phyloP scores from a whole-genome alignment of 2,797 vertebrate genomes.

The Acanthurus lineatus region DNA sequence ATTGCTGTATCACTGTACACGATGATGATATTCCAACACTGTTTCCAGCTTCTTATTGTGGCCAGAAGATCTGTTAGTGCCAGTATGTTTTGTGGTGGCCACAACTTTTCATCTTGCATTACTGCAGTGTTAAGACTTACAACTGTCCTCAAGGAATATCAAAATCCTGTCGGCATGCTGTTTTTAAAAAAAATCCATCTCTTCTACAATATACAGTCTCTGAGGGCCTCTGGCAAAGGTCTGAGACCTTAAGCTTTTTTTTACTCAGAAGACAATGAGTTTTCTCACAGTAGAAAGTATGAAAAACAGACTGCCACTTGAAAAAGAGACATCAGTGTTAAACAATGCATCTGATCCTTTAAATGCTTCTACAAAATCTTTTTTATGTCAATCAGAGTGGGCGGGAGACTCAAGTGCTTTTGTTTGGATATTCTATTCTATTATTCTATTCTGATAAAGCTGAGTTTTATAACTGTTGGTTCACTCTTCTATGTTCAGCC shows the following conservation, averaged over 20 bases:
- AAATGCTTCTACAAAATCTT: conserved; percentile 32
- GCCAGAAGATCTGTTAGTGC: too few relatives aligned
- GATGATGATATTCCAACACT: neutral
- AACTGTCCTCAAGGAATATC: neutral
- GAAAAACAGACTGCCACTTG: conserved; percentile 5
- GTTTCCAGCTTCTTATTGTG: neutral
- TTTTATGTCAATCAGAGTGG: conserved; percentile 49
- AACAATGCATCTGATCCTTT: conserved; percentile 48
- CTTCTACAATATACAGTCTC: neutral
- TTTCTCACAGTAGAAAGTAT: conserved; percentile 24
- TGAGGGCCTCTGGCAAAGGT: neutral
- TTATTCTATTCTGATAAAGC: too few relatives aligned
- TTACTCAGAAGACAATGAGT: conserved; percentile 25
- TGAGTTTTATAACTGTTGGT: conserved; percentile 19
- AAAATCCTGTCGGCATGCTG: neutral
- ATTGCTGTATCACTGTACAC: neutral
- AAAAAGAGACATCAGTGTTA: conserved; percentile 20
- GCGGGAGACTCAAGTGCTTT: conserved; percentile 5
- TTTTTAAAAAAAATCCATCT: neutral
- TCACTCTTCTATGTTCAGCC: conserved; percentile 7
- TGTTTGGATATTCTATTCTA: conserved; percentile 4
- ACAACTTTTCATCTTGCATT: neutral
- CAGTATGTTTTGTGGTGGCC: neutral
- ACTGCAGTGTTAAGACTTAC: neutral
- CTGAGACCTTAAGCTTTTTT: conserved; percentile 9